phyloP scores from a whole-genome alignment of 1,140 invertebrate genomes.

The Aradophagus sp. region DNA sequence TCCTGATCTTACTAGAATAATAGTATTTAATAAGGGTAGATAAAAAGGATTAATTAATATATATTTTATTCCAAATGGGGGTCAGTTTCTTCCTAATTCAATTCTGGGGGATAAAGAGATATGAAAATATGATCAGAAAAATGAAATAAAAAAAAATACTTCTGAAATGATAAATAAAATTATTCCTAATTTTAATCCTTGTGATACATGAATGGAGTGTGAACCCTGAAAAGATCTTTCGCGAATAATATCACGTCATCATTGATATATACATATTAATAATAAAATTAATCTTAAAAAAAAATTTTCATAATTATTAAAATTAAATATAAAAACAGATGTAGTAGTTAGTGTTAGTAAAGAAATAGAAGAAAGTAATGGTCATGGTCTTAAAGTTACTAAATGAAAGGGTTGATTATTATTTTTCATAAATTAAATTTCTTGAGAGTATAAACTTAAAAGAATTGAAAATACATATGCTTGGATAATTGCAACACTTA shows the following conservation, averaged over 20 bases:
- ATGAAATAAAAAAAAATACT: slow-evolving; percentile 78
- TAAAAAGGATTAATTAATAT: slow-evolving; percentile 78
- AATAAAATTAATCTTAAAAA: slow-evolving; percentile 58
- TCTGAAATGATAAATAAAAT: slow-evolving; percentile 80
- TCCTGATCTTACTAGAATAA: slow-evolving; percentile 77
- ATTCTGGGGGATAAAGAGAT: slow-evolving; percentile 77
- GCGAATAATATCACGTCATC: slow-evolving; percentile 79
- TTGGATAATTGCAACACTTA: slow-evolving; percentile 54
- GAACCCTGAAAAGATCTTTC: slow-evolving; percentile 77
- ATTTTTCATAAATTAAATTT: slow-evolving; percentile 66
- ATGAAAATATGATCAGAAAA: slow-evolving; percentile 82
- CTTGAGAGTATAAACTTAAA: slow-evolving; percentile 73
- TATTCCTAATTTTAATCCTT: slow-evolving; percentile 77
- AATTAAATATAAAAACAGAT: slow-evolving; percentile 37
- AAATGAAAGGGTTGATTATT: slow-evolving; percentile 72
- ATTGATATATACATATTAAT: slow-evolving; percentile 69
- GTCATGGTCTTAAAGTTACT: slow-evolving; percentile 75
- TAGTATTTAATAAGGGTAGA: slow-evolving; percentile 79
- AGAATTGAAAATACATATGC: slow-evolving; percentile 61
- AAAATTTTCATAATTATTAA: slow-evolving; percentile 2
- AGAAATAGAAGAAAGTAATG: slow-evolving; percentile 71
- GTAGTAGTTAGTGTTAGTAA: slow-evolving; percentile 49
- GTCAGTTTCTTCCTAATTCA: slow-evolving; percentile 75
- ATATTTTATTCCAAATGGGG: slow-evolving; percentile 60
- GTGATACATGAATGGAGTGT: slow-evolving; percentile 71